Evolutionary conservation across 2,113 vertebrate genomes (phyloP), one percentile per base, ranked within the genome.

Genomic region (Dicaeum eximium): DNA sequence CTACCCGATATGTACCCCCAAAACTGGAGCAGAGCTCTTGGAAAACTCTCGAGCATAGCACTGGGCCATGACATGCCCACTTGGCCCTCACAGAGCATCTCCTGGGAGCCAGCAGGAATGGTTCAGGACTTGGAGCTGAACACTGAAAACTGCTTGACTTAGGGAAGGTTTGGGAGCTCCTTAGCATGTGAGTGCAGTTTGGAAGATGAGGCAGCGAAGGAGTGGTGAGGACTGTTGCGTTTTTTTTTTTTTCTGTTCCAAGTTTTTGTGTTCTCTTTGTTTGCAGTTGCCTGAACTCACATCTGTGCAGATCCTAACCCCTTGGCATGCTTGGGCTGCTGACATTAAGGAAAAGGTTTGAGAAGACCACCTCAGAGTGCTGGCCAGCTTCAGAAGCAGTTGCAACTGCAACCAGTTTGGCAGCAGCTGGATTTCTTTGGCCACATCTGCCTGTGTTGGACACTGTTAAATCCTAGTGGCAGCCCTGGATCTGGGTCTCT

Each of bases 1-100:
- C 21, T 79, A 19, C 19, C 48, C 0, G 0, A 18, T 7, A 47
- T 14, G 7, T 24, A 2, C 4, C 3, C 17, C 14, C 15, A 28
- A 7, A 79, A 14, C 5, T 14, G 22, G 37, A 77, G 35, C 21
- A 85, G 35, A 74, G 30, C 47, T 70, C 24, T 38, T n/a, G 35
- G 47, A 14, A 92, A 89, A 13, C 28, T 73, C 51, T 47, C 1
- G 0, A 48, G 6, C 1, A 0, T 10, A 31, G 15, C 56, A 28
- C 13, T 25, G 24, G 44, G 15, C 44, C 28, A 18, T 23, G 62
- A 47, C n/a, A 72, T 35, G 23, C 35, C 40, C 37, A 17, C 0
- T 0, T 35, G 35, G 24, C 11, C 38, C 30, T 38, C 8, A 2
- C 0, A 71, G 30, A 40, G 7, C 9, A 17, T 88, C 48, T 92